These are phyloP conservation scores for Stenopsyche tienmushanensis DNA, from an alignment of 1,140 invertebrate species.

Conservation along the genomic window DNA sequence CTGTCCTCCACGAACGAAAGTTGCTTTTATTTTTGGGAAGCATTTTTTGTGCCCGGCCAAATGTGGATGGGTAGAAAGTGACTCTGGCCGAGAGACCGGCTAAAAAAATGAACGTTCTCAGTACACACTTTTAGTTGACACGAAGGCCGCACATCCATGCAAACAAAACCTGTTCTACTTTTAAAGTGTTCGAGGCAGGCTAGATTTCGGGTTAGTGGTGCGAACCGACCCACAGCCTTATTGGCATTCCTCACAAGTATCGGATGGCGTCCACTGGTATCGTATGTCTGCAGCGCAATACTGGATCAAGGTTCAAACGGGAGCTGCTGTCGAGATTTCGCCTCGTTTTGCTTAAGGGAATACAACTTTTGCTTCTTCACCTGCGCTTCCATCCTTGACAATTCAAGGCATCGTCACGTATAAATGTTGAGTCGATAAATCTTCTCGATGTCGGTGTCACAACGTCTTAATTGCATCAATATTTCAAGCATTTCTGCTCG, in stretches of 20 bases:
- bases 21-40: background rate
- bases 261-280: background rate
- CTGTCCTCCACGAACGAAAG: background rate
- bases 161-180: background rate
- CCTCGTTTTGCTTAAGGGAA: background rate
- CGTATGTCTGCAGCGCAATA: background rate
- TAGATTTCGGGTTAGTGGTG: background rate
- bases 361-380: background rate
- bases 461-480: no score
- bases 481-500: no score
- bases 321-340: background rate
- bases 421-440: no score
- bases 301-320: background rate
- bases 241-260: background rate
- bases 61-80: background rate
- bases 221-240: background rate
- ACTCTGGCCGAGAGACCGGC: background rate
- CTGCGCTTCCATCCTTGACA: background rate
- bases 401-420: background rate
- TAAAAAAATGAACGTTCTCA: background rate
- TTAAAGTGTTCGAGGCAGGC: background rate
- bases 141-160: background rate
- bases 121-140: background rate
- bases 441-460: no score
- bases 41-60: background rate